Base-by-base conservation (phyloP, 2,888 invertebrate species). In the Ochropacha duplaris region DNA sequence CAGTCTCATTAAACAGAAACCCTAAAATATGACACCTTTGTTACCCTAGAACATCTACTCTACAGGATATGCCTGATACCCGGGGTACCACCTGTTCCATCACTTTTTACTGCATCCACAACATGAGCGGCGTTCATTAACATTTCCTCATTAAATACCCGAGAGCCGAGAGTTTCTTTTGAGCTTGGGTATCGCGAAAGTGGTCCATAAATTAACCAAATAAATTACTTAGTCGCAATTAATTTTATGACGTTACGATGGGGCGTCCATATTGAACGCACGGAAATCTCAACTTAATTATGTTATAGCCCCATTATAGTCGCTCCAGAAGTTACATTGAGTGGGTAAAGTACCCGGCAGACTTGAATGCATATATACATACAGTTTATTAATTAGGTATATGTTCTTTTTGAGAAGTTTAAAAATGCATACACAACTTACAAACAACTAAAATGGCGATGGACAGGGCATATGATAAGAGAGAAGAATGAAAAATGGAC, bases 251-350 rank as follows among this genome's bases (percentile, higher is more conserved):
- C 60, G 60, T 61, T 60, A 57, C 65, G 71, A 66, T 65, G 71
- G 65, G 67, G 58, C 69, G 54, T 72, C 66, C 49, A 66, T 62
- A 62, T 62, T 65, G 65, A 64, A 62, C 65, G 67, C 68, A 56
- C 68, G 81, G 83, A 83, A 83, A 78, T 82, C 72, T 76, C 72
- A 66, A 74, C 76, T 81, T 83, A 84, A 85, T 85, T 82, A 84
- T 84, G 66, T 84, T 83, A 84, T 83, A 78, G 80, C 71, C 58
- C 76, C 68, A 81, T 81, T 82, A 79, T 76, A 69, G 68, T 71
- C 57, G 68, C 57, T 60, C 73, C 70, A 65, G 71, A 68, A 65
- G 71, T 61, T 70, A 66, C 74, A 71, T 67, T 62, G 61, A 62
- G 65, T 58, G 61, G 52, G 60, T 50, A 31, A 51, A 58, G 57